These are phyloP conservation scores for Papio anubis DNA, from an alignment of 2,113 vertebrate species.

Conservation along the genomic window DNA sequence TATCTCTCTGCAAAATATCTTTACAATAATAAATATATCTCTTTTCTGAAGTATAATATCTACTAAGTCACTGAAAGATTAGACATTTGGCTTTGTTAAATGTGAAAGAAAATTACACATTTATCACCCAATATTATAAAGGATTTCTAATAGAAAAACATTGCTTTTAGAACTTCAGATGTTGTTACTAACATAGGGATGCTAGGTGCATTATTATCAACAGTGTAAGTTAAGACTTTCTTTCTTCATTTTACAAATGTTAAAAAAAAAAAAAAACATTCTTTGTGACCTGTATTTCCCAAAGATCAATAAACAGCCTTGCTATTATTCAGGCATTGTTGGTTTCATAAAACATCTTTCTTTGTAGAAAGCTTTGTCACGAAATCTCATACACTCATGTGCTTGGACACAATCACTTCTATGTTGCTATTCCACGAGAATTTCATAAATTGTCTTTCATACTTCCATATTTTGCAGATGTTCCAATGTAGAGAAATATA, in stretches of 20 bases:
- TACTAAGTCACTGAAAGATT: neutral
- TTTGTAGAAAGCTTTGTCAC: neutral
- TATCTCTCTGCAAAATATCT: neutral
- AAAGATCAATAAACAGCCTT: conserved; percentile 10
- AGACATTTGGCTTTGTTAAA: neutral
- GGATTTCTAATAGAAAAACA: neutral
- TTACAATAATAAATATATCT: neutral
- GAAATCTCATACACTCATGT: neutral
- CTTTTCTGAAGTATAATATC: neutral
- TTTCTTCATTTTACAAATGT: neutral
- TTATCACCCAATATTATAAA: neutral
- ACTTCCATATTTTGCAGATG: conserved; percentile 2
- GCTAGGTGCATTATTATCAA: neutral
- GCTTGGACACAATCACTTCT: neutral
- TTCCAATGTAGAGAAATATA: neutral
- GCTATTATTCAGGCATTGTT: neutral
- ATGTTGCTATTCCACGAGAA: neutral
- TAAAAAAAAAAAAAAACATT: neutral
- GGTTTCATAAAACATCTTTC: neutral
- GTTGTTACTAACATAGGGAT: neutral
- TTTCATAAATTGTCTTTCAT: neutral
- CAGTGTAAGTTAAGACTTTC: neutral
- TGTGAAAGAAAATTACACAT: neutral
- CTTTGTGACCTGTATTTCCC: neutral
- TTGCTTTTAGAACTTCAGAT: neutral